Evolutionary conservation across 2,797 vertebrate genomes (phyloP).

Genomic region (Gila robusta): DNA sequence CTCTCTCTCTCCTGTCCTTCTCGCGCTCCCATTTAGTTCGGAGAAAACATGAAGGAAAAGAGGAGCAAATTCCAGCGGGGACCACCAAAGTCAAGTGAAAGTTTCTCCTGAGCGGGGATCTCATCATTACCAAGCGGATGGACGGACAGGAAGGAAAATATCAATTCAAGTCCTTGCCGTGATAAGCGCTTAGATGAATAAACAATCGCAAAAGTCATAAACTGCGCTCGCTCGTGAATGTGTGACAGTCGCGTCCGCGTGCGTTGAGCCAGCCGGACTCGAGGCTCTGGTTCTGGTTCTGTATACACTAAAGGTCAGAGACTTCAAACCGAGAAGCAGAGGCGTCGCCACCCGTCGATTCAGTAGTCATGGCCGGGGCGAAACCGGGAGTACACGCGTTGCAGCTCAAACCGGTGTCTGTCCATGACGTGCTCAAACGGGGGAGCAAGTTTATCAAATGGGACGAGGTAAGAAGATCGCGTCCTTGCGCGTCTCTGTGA

Average conservation of each 20-base stretch:
- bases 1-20: conserved; percentile 30
- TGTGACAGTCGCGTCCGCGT: conserved; percentile 53
- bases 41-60: conserved; percentile 76
- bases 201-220: conserved; percentile 43
- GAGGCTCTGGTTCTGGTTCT: conserved; percentile 47
- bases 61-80: conserved; percentile 66
- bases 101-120: conserved; percentile 53
- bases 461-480: conserved; percentile 87
- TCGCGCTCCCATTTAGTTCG: conserved; percentile 54
- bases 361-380: conserved; percentile 87
- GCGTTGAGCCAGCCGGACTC: conserved; percentile 41
- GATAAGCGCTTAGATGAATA: conserved; percentile 50
- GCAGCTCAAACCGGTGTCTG: conserved; percentile 89
- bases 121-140: conserved; percentile 41
- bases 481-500: not conserved
- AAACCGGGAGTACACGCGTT: conserved; percentile 91
- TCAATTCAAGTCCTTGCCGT: conserved; percentile 46
- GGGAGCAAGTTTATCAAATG: conserved; percentile 95
- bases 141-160: conserved; percentile 62
- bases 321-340: conserved; percentile 70
- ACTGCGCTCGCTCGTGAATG: conserved; percentile 49
- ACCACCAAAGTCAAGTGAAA: conserved; percentile 67
- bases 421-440: conserved; percentile 83
- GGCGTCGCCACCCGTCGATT: conserved; percentile 75
- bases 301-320: conserved; percentile 62